A percentile compares a stretch with the other conserved stretches of the same genome.
Evolutionary conservation across 2,888 invertebrate species (phyloP).

Genomic region (Sycophila texana): DNA sequence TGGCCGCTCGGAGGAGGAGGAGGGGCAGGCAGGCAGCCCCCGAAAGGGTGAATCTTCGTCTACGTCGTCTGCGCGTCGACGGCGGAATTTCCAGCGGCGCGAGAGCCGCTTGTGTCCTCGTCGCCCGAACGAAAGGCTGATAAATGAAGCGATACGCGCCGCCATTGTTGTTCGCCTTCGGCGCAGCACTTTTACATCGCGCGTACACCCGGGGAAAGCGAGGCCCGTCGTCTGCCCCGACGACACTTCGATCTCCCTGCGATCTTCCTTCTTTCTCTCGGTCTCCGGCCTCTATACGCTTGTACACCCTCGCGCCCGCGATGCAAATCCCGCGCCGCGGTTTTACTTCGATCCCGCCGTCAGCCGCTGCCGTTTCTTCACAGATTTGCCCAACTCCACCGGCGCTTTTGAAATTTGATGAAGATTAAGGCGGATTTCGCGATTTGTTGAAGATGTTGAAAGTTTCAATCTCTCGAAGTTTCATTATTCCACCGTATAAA

Average conservation of each 20-base stretch:
- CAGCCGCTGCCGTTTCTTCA: not conserved
- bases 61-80: not conserved
- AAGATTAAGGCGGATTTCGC: conserved; percentile 1
- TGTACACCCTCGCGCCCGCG: not conserved
- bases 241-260: not conserved
- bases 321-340: conserved; percentile 6
- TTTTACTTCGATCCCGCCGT: not conserved
- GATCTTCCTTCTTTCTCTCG: not conserved
- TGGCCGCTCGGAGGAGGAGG: too few species aligned
- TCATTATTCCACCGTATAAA: too few species aligned
- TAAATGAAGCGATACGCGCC: conserved; percentile 74
- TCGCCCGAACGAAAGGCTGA: conserved; percentile 67
- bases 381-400: not conserved
- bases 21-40: too few species aligned
- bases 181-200: conserved; percentile 35
- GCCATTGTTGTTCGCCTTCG: conserved; percentile 62
- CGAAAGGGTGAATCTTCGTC: not conserved
- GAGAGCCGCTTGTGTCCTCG: conserved; percentile 57
- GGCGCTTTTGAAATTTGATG: not conserved
- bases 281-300: not conserved
- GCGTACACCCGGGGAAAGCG: too few species aligned
- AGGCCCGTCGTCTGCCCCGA: too few species aligned
- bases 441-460: too few species aligned
- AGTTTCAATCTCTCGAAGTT: too few species aligned
- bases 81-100: conserved; percentile 56